A percentile compares a stretch with the other conserved stretches of the same genome.
Conservation (phyloP, 2,113 vertebrate species). For the Tetrao urogallus region DNA sequence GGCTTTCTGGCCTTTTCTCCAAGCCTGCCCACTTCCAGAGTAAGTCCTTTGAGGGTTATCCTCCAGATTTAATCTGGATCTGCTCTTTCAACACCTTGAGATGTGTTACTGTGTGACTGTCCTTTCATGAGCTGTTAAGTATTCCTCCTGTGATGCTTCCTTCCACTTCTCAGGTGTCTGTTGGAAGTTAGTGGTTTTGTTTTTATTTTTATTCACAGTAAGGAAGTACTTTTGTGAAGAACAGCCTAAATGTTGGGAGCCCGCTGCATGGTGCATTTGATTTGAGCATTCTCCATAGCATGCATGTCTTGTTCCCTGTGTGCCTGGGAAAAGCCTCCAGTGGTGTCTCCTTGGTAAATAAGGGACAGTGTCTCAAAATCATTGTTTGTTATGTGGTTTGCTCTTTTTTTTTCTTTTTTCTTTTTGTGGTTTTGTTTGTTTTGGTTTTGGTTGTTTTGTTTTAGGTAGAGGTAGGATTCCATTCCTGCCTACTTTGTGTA, state of each 20-base stretch:
- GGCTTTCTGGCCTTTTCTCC: neutral
- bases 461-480: neutral
- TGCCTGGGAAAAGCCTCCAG: neutral
- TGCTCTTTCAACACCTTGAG: neutral
- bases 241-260: neutral
- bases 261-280: neutral
- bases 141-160: neutral
- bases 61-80: neutral
- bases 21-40: neutral
- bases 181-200: neutral
- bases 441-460: neutral
- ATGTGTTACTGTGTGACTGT: fast-evolving
- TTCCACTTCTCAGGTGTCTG: neutral
- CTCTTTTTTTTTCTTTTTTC: neutral
- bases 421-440: neutral
- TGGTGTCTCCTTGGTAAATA: neutral
- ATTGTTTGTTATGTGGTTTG: neutral
- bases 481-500: neutral
- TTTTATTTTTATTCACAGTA: neutral
- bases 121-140: neutral
- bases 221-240: neutral
- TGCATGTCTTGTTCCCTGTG: neutral
- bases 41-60: neutral
- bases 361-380: neutral
- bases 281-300: neutral